A percentile compares a stretch with the other conserved stretches of the same genome.
These are phyloP conservation scores for Chamaea fasciata DNA, from an alignment of 2,113 vertebrate genomes.

Conservation along the genomic window DNA sequence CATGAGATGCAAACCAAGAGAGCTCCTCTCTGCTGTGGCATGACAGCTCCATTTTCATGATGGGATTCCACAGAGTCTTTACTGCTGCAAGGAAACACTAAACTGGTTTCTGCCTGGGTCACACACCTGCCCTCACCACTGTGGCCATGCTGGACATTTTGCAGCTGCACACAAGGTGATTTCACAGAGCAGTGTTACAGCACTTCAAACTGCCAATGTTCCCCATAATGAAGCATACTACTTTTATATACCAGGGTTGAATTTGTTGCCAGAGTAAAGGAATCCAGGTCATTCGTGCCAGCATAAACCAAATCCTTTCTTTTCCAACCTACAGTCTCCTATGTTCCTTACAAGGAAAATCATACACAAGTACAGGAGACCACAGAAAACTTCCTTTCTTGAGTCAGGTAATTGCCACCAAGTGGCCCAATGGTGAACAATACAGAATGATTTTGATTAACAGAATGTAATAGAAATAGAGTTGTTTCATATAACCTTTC, in stretches of 20 bases:
- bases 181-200: background rate
- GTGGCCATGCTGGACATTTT: background rate
- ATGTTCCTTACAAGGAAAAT: background rate
- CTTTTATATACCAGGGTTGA: background rate
- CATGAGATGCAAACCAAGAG: background rate
- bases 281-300: background rate
- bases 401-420: background rate
- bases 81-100: background rate
- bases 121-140: background rate
- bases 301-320: background rate
- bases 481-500: constrained; percentile 37
- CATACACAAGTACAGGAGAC: background rate
- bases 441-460: background rate
- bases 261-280: background rate
- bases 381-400: background rate
- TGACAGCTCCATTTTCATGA: background rate
- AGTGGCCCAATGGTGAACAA: background rate
- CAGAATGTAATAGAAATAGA: constrained; percentile 19
- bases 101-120: background rate
- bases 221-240: background rate
- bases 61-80: background rate
- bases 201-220: background rate
- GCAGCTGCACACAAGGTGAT: background rate
- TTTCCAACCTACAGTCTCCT: background rate
- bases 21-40: background rate